Base-by-base conservation (phyloP, 2,888 invertebrate species). In the Clostera curtula region DNA sequence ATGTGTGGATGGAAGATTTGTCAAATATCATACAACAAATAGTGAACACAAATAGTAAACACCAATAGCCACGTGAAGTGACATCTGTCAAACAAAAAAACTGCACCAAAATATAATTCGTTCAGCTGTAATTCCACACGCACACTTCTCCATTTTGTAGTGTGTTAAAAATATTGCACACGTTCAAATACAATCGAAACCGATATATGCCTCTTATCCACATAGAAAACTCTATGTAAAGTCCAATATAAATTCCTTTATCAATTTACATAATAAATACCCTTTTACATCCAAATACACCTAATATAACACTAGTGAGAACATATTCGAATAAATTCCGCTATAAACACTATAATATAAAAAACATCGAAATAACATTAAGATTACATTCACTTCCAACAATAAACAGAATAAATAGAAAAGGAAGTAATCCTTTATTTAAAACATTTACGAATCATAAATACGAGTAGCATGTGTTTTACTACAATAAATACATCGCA, bases 261-360 rank as follows among this genome's bases (percentile, higher is more conserved):
- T 32, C 37, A 26, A 44, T 43, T 30, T 33, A 55, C 40, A 43
- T 35, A 45, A 47, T 50, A 54, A 56, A 56, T 56, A 56, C 54
- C 56, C 52, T 54, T 47, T 52, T 45, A 45, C 43, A 49, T 50
- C 54, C 54, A 53, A 54, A 36, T 29, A 29, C 19, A 19, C 10
- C 19, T 17, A 41, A 35, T 31, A 32, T 22, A 22, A 22, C 43
- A 38, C 34, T 28, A 30, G 8, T 16, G 5, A 19, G 8, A 14
- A 19, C 11, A 8, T 10, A 25, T 27, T 21, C 12, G 27, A 21
- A 20, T 12, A 17, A 19, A 6, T 11, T 19, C 10, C 10, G 5
- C 19, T 2, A 19, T 5, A 5, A 1, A 9, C 3, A 10, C 10
- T 9, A 9, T 2, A 15, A 2, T 6, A 6, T 15, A 18, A 18